Conservation (phyloP, 2,113 vertebrate genomes). For the Arvicanthis niloticus region DNA sequence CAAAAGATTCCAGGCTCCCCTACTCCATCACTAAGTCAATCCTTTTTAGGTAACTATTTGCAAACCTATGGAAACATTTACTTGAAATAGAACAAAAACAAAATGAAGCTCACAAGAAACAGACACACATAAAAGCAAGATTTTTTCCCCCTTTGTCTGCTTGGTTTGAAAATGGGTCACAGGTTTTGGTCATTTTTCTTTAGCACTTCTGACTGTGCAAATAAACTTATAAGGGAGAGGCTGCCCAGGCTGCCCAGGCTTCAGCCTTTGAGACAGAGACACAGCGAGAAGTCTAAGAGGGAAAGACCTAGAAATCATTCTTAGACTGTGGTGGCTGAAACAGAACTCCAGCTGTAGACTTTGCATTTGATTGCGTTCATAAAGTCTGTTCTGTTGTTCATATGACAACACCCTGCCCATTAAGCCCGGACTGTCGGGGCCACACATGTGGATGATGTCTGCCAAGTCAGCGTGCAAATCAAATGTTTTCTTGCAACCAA, state of each 20-base stretch:
- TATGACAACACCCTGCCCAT: background rate
- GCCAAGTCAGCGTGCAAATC: background rate
- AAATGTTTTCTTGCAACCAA: background rate
- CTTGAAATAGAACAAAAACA: slow-evolving; percentile 15
- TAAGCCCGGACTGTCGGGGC: background rate
- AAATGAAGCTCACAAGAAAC: background rate
- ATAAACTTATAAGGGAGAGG: background rate
- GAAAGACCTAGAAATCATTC: background rate
- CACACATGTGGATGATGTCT: background rate
- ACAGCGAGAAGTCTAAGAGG: background rate
- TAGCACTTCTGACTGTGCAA: background rate
- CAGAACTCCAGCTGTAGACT: background rate
- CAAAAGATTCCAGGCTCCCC: slow-evolving; percentile 12
- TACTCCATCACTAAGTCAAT: slow-evolving; percentile 17
- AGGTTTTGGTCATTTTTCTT: background rate
- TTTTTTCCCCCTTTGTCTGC: slow-evolving; percentile 6
- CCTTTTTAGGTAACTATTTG: slow-evolving; percentile 27
- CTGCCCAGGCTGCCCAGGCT: background rate
- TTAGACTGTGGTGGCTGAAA: background rate
- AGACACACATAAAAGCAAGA: background rate
- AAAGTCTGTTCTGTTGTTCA: background rate
- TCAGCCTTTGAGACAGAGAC: background rate
- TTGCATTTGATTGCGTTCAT: background rate
- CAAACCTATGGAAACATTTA: slow-evolving; percentile 19
- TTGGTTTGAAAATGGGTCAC: slow-evolving; percentile 15